Conservation (phyloP, 2,797 vertebrate genomes). For the Bryconaethiops microstoma region DNA sequence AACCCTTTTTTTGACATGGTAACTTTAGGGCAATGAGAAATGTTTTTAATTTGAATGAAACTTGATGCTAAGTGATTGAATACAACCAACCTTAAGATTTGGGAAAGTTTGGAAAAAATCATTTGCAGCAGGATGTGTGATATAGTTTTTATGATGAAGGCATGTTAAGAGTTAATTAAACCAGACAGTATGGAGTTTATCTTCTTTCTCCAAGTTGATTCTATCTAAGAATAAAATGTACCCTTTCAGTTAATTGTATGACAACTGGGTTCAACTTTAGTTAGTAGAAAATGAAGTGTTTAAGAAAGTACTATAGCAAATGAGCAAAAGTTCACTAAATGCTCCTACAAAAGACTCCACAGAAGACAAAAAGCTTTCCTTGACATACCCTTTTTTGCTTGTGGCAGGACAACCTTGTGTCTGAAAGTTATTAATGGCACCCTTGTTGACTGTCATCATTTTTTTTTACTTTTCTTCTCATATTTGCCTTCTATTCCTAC, state of each 20-base stretch:
- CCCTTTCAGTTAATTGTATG: neutral
- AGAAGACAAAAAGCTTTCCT: slow-evolving; percentile 75
- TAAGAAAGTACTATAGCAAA: slow-evolving; percentile 22
- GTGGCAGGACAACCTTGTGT: slow-evolving; percentile 77
- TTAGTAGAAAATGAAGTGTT: neutral
- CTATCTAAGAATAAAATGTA: neutral
- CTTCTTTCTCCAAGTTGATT: neutral
- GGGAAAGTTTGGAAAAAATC: neutral
- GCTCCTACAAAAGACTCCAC: slow-evolving; percentile 74
- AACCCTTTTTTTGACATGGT: too few species aligned
- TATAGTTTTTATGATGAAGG: neutral
- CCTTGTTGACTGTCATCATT: slow-evolving; percentile 78
- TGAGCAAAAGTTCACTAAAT: slow-evolving; percentile 57
- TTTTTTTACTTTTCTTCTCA: slow-evolving; percentile 53
- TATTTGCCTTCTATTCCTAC: slow-evolving; percentile 54
- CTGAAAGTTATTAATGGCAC: slow-evolving; percentile 82
- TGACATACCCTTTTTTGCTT: slow-evolving; percentile 76
- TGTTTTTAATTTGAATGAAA: too few species aligned
- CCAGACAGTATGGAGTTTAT: neutral
- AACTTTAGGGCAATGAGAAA: too few species aligned
- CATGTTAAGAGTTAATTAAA: neutral
- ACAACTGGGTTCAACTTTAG: neutral
- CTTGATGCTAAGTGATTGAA: too few species aligned
- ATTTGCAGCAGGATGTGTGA: neutral
- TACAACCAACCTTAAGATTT: too few species aligned